Base-by-base conservation (phyloP, 2,888 invertebrate species). In the Pyrgus malvae region DNA sequence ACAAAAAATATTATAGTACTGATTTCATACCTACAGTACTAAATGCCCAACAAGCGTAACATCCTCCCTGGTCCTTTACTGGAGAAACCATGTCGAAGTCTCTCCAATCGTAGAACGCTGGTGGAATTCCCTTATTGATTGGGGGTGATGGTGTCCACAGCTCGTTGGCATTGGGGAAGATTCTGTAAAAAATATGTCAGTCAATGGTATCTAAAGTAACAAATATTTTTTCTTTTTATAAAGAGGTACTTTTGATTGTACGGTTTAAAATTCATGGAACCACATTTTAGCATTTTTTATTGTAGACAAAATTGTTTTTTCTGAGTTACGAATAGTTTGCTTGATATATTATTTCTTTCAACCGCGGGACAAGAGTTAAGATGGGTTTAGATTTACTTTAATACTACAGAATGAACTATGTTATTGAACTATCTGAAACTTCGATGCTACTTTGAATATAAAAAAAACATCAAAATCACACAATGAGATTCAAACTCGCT, bases 41-140 rank as follows among this genome's bases (percentile, higher is more conserved):
- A 49, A 83, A 83, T 0, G 80, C 82, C 80, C 80, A 83, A 35
- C 80, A 79, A 1, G 78, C 80, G 0, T 37, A 56, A 53, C 83
- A 83, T 0, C 0, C 0, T 1, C n/a, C 1, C 48, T 83, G 80
- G 44, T 77, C 53, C 55, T 80, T 81, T 0, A 83, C 75, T 0
- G 78, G 75, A 0, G 78, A 65, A 0, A 83, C 74, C 50, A 54
- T 38, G 0, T 23, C 21, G 0, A 46, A 2, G 0, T 58, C 25
- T 23, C 80, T 69, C 81, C 82, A 83, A 57, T 83, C 81, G 45
- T 59, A 74, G 7, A 58, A 58, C 0, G 33, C 14, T 0, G 79
- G 73, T 0, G 31, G 0, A 0, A 11, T 3, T 1, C 57, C 59
- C 6, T 2, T 1, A 49, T 70, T 62, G 2, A 59, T n/a, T 11